These are phyloP conservation scores for Piprites chloris DNA, from an alignment of 2,113 vertebrate species.

Conservation along the genomic window DNA sequence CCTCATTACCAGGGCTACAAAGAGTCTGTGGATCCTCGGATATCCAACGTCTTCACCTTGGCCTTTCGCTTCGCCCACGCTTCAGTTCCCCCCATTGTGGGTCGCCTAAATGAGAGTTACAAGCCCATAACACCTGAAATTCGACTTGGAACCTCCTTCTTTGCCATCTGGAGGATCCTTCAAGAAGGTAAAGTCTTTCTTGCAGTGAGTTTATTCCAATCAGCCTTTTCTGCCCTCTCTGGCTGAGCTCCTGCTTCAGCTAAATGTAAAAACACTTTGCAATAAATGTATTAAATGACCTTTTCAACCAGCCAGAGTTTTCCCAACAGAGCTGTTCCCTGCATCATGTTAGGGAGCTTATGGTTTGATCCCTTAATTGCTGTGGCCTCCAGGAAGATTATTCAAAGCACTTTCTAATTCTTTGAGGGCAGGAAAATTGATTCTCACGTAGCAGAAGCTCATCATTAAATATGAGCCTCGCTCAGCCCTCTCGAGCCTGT, in stretches of 20 bases:
- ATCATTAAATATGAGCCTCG: background rate
- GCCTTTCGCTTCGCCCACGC: conserved; percentile 88
- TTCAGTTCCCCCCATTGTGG: conserved; percentile 78
- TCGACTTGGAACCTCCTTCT: conserved; percentile 77
- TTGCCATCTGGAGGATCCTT: conserved; percentile 85
- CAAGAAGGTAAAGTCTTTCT: conserved; percentile 74
- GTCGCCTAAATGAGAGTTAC: conserved; percentile 72
- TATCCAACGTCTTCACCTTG: conserved; percentile 85
- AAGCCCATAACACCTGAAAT: conserved; percentile 65
- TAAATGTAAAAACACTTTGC: background rate
- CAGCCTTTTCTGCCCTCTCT: background rate
- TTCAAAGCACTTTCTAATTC: background rate
- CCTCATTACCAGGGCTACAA: conserved; percentile 74
- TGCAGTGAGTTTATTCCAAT: background rate
- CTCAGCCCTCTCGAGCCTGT: background rate
- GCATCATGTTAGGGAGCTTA: background rate
- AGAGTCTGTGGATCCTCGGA: conserved; percentile 77
- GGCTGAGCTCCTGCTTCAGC: background rate
- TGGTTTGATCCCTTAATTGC: background rate
- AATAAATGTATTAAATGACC: background rate
- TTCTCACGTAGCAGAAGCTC: background rate
- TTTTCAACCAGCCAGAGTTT: background rate
- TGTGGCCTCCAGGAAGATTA: background rate
- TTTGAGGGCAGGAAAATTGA: background rate
- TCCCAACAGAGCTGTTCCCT: background rate